Evolutionary conservation across 2,797 vertebrate genomes (phyloP).

Genomic region (Rhynchotus rufescens): DNA sequence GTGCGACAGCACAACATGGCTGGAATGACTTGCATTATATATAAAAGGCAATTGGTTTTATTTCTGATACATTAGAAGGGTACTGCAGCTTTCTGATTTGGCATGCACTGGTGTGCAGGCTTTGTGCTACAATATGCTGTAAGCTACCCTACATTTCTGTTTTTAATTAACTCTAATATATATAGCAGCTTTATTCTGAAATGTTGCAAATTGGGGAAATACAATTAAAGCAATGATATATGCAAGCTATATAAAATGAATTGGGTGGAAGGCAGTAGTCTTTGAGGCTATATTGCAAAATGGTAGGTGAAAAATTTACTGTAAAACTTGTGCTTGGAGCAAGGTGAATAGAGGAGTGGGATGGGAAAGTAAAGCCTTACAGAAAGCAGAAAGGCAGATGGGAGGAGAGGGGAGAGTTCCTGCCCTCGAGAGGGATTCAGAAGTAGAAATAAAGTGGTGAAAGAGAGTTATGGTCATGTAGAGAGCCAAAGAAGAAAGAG

Average conservation of each 20-base stretch:
- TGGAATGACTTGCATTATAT: background rate
- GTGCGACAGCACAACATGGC: background rate
- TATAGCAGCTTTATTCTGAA: background rate
- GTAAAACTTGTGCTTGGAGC: no score
- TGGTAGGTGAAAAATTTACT: background rate
- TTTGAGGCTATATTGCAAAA: background rate
- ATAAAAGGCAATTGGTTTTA: background rate
- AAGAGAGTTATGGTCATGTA: constrained; percentile 3
- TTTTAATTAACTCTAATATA: background rate
- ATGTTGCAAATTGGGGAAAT: background rate
- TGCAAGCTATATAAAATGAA: background rate
- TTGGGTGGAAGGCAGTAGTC: background rate
- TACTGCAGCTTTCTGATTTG: background rate
- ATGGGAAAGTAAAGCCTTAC: background rate
- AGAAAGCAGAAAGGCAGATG: background rate
- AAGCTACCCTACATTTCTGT: background rate
- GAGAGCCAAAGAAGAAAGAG: constrained; percentile 31
- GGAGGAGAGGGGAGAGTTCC: background rate
- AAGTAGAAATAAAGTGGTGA: background rate
- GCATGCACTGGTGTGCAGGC: background rate
- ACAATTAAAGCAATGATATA: background rate
- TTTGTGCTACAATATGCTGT: background rate
- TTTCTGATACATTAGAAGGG: background rate
- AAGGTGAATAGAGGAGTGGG: background rate
- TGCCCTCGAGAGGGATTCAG: background rate